Base-by-base conservation (phyloP, 2,113 vertebrate species). In the Vireo altiloquus region DNA sequence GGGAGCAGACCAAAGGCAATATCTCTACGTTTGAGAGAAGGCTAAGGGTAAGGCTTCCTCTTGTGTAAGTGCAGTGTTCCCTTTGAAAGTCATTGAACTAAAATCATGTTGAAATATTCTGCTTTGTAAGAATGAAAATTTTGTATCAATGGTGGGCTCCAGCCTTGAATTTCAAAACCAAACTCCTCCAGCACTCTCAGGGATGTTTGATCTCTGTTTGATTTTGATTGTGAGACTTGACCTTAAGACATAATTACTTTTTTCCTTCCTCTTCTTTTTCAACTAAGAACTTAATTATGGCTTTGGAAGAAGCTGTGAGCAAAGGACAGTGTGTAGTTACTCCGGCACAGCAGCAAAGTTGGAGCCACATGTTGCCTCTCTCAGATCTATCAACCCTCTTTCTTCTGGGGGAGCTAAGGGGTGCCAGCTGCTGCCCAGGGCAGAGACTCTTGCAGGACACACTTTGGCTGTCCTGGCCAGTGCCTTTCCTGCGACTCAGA, bases 1-100 rank as follows among this genome's bases (percentile, higher is more conserved):
- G 99, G 82, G 99, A 99, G 89, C 99, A 99, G 97, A 99, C 98
- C 97, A 99, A 99, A 97, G 98, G 98, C 66, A 99, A 99, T 96
- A 97, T 99, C 97, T 99, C 99, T 42, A 98, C 99, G 2, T 99
- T 99, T 86, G 99, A 99, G 94, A 99, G 99, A 95, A 98, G 99
- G 77, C 98, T 99, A 76, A 98, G 99, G 99, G 99, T 99, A 98
- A 98, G 97, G n/a, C 60, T 96, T 91, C 93, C 87, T 94, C 76
- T 84, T 68, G 75, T 71, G 60, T 92, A 40, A 96, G 79, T 91
- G 57, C 60, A 79, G 52, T 24, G 56, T 85, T 95, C 64, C 31
- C 88, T 96, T 96, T 94, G 76, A 95, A 95, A 87, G 63, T 44
- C n/a, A 8, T 39, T 89, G 64, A 94, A 87, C 47, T 90, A 82